Percentiles rank a stretch among this genome's conserved stretches.
Conservation (phyloP, 1,140 invertebrate genomes). For the Drosophila sp. region DNA sequence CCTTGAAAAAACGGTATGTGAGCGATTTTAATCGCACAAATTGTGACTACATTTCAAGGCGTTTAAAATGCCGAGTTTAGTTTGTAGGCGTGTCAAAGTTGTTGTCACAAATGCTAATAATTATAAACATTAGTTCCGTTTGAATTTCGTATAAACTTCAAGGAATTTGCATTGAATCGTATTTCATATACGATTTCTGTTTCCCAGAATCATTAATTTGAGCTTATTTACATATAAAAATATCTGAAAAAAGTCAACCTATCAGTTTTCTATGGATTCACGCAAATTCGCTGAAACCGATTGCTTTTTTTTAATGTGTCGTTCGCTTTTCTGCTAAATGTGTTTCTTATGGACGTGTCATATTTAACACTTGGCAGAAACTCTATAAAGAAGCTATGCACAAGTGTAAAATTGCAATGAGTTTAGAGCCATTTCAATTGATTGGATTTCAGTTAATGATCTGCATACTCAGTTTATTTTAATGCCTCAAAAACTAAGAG, state of each 20-base stretch:
- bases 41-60: neutral
- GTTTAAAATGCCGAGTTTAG: neutral
- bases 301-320: neutral
- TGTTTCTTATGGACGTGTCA: neutral
- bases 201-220: slow-evolving; percentile 13
- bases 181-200: slow-evolving; percentile 1
- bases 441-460: neutral
- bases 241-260: neutral
- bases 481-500: neutral
- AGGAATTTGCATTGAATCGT: slow-evolving; percentile 23
- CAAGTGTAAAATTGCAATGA: neutral
- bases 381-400: neutral
- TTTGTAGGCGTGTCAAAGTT: neutral
- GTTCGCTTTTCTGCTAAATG: too few species aligned
- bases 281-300: neutral
- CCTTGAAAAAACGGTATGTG: slow-evolving; percentile 17
- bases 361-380: neutral
- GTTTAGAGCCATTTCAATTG: slow-evolving; percentile 3
- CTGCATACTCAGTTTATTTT: neutral
- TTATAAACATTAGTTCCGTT: slow-evolving; percentile 8
- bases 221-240: slow-evolving; percentile 3
- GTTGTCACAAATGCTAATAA: neutral
- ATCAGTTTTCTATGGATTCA: slow-evolving; percentile 10
- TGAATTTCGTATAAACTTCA: slow-evolving; percentile 9
- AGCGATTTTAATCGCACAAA: too few species aligned